phyloP scores from a whole-genome alignment of 2,113 vertebrate genomes.

The Bubo bubo region DNA sequence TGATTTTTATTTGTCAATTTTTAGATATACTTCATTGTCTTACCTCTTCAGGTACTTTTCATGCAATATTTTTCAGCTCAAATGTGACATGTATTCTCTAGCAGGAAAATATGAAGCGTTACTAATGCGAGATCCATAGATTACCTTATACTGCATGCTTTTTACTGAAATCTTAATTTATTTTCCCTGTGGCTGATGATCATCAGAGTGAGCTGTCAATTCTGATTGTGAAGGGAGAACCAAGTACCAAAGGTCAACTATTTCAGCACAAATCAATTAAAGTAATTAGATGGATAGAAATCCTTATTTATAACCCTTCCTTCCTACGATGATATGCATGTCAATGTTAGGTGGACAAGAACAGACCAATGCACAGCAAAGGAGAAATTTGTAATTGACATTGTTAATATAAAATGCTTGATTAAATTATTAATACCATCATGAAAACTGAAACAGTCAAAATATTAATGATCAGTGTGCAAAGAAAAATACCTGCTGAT shows the following conservation, averaged over 20 bases:
- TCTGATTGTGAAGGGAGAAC: conserved; percentile 11
- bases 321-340: not conserved
- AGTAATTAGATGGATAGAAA: conserved; percentile 29
- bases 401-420: not conserved
- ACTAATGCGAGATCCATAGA: not conserved
- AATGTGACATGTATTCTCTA: not conserved
- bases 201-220: conserved; percentile 21
- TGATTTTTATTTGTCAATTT: not conserved
- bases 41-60: not conserved
- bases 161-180: conserved; percentile 47
- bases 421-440: not conserved
- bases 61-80: not conserved
- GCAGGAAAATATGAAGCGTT: not conserved
- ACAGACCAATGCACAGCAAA: not conserved
- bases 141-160: not conserved
- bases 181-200: not conserved
- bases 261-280: conserved; percentile 38
- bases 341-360: not conserved
- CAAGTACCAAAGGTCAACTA: conserved; percentile 25
- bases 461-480: not conserved
- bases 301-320: not conserved
- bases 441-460: not conserved
- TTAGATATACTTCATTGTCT: not conserved
- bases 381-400: not conserved
- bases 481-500: not conserved